Evolutionary conservation across 2,113 vertebrate species (phyloP), one percentile per base, ranked within the genome.

Genomic region (Nyctereutes procyonoides): DNA sequence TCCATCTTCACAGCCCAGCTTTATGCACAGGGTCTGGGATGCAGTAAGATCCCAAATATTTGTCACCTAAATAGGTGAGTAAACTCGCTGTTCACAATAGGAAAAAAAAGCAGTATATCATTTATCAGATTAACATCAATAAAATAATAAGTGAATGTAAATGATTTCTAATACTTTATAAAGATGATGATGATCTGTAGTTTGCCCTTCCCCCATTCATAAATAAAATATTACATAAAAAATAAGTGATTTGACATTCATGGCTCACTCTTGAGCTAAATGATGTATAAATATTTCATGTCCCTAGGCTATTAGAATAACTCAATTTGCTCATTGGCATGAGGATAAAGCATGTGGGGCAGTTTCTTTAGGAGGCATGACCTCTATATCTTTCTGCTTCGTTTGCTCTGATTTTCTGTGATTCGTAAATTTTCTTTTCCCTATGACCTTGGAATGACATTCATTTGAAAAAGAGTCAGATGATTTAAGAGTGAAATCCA

Each of bases 211-310:
- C 24, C 4, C 13, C 13, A 86, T 38, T 85, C 3, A 82, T 35
- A 85, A 93, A 62, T 79, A 24, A 95, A 88, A 88, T 7, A 91
- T 6, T 55, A 79, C 56, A 63, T 67, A 58, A 82, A 82, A 92
- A 80, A 76, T 82, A 38, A 24, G 7, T 65, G 74, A 58, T 83
- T 62, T 30, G 80, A 87, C 15, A 84, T 58, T 92, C 55, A 90
- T 55, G 15, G 9, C 0, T 62, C 90, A 53, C 12, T 24, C 0
- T 93, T 22, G 26, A 63, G 51, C 35, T 87, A 89, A 89, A 86
- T 82, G 20, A 17, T 38, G 22, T 63, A 22, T 73, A 97, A 67
- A 90, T 55, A 77, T 74, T 86, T 94, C 30, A 80, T 73, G 16
- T 77, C 67, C 28, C 69, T 82, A 77, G 53, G 9, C 15, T 87